Base-by-base conservation (phyloP, 1,140 invertebrate species). In the Scaptodrosophila lebanonensis region DNA sequence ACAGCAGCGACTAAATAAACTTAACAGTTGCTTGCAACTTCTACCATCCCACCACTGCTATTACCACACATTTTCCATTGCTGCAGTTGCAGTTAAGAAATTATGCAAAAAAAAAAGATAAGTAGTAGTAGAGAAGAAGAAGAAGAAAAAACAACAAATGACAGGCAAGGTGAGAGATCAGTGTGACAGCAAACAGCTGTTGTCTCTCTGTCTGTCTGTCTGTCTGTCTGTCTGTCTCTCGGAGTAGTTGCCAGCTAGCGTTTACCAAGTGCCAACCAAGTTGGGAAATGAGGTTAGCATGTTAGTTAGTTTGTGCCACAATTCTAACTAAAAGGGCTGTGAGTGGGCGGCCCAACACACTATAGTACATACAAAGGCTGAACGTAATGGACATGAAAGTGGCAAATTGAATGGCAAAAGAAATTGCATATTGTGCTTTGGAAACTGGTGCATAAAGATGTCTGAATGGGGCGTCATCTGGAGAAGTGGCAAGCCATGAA, bases 121-220 rank as follows among this genome's bases (percentile, higher is more conserved):
- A n/a, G n/a, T n/a, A n/a, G n/a, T n/a, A n/a, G n/a, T n/a, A n/a
- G n/a, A n/a, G n/a, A n/a, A n/a, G n/a, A n/a, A n/a, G n/a, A n/a
- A n/a, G n/a, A 29, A 71, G 59, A 60, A 51, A 36, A 58, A 51
- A 53, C 32, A 59, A 48, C 32, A 38, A 36, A 27, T 6, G 13
- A 40, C 8, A 49, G 27, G 25, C 52, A 39, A 53, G 60, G 75
- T 67, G 66, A 60, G 63, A 44, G 73, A 70, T 77, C 66, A 71
- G 44, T 60, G 75, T 69, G 73, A 62, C 73, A 79, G 64, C 64
- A 38, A 72, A 79, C 73, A 79, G 68, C 73, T 77, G 73, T 79
- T 71, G 52, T 57, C 30, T 57, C 42, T 54, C 71, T 36, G 18
- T 25, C 15, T 30, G 29, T 16, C 25, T 38, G 27, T 32, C 22